Conservation (phyloP, 2,113 vertebrate genomes). For the Bothrops jararaca region DNA sequence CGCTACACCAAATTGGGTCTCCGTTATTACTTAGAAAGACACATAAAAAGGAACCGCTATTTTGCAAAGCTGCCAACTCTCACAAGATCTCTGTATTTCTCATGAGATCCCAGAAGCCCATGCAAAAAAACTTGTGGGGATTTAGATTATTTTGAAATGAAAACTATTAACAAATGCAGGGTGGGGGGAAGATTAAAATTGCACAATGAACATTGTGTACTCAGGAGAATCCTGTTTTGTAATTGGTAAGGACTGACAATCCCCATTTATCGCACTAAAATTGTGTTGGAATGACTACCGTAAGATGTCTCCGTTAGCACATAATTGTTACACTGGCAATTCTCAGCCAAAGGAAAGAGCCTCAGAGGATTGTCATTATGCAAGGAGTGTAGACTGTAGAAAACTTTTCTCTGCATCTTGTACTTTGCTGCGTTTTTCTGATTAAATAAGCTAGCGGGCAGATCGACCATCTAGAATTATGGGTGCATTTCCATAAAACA, state of each 20-base stretch:
- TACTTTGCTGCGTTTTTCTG: fast-evolving
- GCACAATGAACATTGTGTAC: neutral
- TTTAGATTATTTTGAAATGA: neutral
- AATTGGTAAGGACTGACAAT: neutral
- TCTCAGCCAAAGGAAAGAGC: neutral
- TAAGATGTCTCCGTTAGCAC: neutral
- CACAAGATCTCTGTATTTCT: neutral
- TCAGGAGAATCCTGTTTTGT: neutral
- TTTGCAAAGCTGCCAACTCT: neutral
- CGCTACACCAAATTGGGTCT: neutral
- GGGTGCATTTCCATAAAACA: constrained; percentile 58
- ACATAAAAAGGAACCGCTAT: neutral
- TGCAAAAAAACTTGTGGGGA: neutral
- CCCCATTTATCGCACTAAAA: neutral
- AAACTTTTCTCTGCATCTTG: neutral
- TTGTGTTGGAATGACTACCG: neutral
- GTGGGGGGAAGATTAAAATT: neutral
- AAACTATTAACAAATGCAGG: neutral
- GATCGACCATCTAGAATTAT: constrained; percentile 37
- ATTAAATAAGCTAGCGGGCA: constrained; percentile 33
- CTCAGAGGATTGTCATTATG: neutral
- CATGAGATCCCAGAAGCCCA: neutral
- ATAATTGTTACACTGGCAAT: neutral
- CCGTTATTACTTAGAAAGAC: neutral
- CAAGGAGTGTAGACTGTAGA: neutral